phyloP scores from a whole-genome alignment of 2,797 vertebrate genomes.

The Diplodus puntazzo region DNA sequence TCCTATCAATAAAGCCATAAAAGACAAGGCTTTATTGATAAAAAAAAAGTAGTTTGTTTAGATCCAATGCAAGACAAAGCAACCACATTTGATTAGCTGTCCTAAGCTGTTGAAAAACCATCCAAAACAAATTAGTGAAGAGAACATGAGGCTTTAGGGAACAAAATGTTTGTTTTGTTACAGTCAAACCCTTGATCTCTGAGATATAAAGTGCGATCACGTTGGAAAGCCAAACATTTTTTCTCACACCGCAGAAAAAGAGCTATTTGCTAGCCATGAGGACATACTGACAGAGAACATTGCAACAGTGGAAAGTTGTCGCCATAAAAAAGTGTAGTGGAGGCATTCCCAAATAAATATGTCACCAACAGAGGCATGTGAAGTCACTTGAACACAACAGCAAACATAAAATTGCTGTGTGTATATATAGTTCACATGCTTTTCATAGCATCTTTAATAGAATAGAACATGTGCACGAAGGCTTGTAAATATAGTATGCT shows the following conservation, averaged over 20 bases:
- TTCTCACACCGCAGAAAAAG: background rate
- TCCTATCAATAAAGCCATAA: no score
- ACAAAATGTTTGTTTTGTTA: constrained; percentile 14
- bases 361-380: background rate
- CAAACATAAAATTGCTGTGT: background rate
- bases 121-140: constrained; percentile 17
- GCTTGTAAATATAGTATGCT: background rate
- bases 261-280: background rate
- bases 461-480: background rate
- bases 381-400: background rate
- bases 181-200: constrained; percentile 6
- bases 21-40: no score
- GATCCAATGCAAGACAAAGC: background rate
- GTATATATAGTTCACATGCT: background rate
- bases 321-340: background rate
- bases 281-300: background rate
- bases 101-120: background rate
- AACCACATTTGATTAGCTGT: constrained; percentile 6
- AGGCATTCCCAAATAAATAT: background rate
- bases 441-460: background rate
- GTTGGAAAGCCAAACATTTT: background rate
- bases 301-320: background rate
- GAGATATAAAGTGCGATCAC: constrained; percentile 1
- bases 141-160: constrained; percentile 12
- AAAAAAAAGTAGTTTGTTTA: background rate